A percentile compares a stretch with the other conserved stretches of the same genome.
Evolutionary conservation across 1,140 invertebrate genomes (phyloP).

Genomic region (Solenopsis fugax): DNA sequence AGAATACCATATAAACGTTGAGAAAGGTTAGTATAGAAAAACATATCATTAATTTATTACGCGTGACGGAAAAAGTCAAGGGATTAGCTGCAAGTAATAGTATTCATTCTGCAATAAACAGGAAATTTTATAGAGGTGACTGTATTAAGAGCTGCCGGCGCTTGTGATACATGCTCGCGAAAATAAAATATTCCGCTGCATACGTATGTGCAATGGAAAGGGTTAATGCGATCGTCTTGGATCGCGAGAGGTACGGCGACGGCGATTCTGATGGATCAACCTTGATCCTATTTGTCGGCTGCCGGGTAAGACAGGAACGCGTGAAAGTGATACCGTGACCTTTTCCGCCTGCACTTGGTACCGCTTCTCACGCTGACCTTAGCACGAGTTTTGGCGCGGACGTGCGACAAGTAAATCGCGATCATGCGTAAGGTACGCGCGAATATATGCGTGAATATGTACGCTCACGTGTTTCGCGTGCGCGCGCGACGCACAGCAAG

Average conservation of each 20-base stretch:
- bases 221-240: constrained; percentile 42
- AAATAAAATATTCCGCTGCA: constrained; percentile 19
- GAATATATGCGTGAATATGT: constrained; percentile 22
- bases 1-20: not conserved
- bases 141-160: constrained; percentile 4
- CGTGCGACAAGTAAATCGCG: constrained; percentile 49
- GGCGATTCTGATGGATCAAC: constrained; percentile 69
- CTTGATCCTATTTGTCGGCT: constrained; percentile 76
- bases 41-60: not conserved
- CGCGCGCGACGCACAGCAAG: constrained; percentile 59
- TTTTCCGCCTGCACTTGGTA: constrained; percentile 76
- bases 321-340: constrained; percentile 78
- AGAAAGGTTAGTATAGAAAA: not conserved
- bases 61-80: not conserved
- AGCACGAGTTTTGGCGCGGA: constrained; percentile 71
- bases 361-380: constrained; percentile 74
- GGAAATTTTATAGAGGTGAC: constrained; percentile 17
- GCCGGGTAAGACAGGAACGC: constrained; percentile 69
- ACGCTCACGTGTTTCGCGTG: constrained; percentile 68
- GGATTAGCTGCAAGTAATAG: not conserved
- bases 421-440: not conserved
- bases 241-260: constrained; percentile 35
- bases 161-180: not conserved
- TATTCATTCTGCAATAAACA: not conserved
- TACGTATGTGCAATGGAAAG: constrained; percentile 19